Conservation (phyloP, 2,888 invertebrate species). For the Netelia inedita region DNA sequence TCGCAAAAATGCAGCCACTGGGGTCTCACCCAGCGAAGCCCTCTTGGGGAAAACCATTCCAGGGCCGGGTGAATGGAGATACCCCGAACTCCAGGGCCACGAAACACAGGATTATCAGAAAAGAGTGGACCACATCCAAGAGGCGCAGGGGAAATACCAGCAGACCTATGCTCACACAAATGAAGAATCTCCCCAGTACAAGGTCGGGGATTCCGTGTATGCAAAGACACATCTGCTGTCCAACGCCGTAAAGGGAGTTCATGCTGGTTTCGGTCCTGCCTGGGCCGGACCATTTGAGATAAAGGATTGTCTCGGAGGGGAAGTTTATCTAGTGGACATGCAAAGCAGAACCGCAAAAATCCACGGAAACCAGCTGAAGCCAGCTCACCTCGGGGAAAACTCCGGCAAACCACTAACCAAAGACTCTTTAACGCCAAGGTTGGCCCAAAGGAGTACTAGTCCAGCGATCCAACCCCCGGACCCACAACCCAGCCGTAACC, state of each 20-base stretch:
- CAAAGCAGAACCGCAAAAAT: background rate
- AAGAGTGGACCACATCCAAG: background rate
- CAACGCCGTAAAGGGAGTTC: background rate
- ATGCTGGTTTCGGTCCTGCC: conserved; percentile 2
- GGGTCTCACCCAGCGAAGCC: no score
- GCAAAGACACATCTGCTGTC: background rate
- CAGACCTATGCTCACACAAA: background rate
- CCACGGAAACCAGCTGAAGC: no score
- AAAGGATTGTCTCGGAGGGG: background rate
- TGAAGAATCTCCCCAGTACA: background rate
- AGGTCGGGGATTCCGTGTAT: conserved; percentile 8
- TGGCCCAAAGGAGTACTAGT: background rate
- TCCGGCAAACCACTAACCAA: background rate
- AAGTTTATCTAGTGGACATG: background rate
- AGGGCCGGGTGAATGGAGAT: conserved; percentile 16
- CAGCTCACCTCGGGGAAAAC: background rate
- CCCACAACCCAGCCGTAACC: background rate
- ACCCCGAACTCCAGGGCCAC: background rate
- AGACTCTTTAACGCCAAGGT: background rate
- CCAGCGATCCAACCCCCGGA: background rate
- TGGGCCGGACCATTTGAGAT: background rate
- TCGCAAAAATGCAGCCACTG: conserved; percentile 17
- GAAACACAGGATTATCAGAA: background rate
- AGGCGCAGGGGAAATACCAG: conserved; percentile 2
- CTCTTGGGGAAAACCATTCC: conserved; percentile 1